Conservation (phyloP, 2,888 invertebrate genomes). For the Cataglyphis albicans region DNA sequence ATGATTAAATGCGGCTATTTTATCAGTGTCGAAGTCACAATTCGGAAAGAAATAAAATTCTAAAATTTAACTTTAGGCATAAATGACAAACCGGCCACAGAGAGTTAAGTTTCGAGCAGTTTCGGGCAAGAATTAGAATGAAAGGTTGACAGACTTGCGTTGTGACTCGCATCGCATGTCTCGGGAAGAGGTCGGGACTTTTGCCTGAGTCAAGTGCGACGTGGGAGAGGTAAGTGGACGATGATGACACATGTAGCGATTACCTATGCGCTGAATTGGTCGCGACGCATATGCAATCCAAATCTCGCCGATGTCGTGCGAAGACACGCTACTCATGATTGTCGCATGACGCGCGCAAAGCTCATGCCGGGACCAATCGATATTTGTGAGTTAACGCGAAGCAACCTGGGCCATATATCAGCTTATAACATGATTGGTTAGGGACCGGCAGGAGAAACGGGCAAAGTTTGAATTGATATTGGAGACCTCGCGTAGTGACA, state of each 20-base stretch:
- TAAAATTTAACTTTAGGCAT: neutral
- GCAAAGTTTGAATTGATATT: no score
- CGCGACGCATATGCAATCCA: constrained; percentile 70
- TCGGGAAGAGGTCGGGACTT: neutral
- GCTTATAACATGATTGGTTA: constrained; percentile 74
- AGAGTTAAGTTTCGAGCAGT: neutral
- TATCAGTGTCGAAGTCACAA: neutral
- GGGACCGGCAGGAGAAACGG: constrained; percentile 59
- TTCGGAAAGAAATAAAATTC: neutral
- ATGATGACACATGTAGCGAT: neutral
- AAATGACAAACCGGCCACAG: neutral
- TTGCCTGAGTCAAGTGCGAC: neutral
- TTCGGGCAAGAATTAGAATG: neutral
- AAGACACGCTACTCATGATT: constrained; percentile 61
- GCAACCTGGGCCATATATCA: constrained; percentile 77
- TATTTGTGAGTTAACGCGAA: constrained; percentile 81
- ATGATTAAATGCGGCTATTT: neutral
- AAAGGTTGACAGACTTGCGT: constrained; percentile 2
- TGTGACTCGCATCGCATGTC: neutral
- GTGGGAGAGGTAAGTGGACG: neutral
- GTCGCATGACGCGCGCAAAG: constrained; percentile 68
- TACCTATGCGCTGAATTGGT: constrained; percentile 74
- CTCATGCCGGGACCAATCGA: constrained; percentile 75
- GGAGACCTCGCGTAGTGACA: no score
- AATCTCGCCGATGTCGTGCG: constrained; percentile 38